A percentile compares a stretch with the other conserved stretches of the same genome.
phyloP scores from a whole-genome alignment of 2,797 vertebrate genomes.

The Steatocranus sp. region DNA sequence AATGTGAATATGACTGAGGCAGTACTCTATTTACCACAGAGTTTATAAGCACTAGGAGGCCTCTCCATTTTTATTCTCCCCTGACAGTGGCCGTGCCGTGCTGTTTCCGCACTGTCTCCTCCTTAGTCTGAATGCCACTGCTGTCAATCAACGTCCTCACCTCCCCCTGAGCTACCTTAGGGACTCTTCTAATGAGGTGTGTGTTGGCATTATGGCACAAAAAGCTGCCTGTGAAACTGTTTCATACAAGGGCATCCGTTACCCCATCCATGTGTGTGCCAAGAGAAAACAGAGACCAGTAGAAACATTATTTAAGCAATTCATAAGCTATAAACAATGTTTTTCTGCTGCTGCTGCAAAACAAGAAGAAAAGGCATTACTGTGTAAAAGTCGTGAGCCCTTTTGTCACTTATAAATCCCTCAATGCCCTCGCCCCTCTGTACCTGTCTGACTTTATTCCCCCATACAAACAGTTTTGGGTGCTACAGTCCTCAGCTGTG shows the following conservation, averaged over 20 bases:
- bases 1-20: background rate
- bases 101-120: constrained; percentile 52
- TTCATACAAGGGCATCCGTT: background rate
- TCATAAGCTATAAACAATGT: background rate
- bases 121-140: constrained; percentile 61
- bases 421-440: background rate
- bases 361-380: background rate
- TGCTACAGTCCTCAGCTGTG: background rate
- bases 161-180: constrained; percentile 30
- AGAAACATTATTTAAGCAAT: background rate
- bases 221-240: constrained; percentile 15
- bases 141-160: constrained; percentile 66
- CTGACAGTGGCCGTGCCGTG: constrained; percentile 44
- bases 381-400: background rate
- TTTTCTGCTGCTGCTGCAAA: background rate
- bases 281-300: background rate
- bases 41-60: constrained; percentile 1
- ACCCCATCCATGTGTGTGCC: background rate
- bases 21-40: constrained; percentile 2
- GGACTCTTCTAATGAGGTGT: constrained; percentile 63
- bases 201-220: constrained; percentile 50
- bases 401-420: background rate
- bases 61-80: constrained; percentile 52
- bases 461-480: background rate
- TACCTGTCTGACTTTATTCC: background rate